phyloP scores from a whole-genome alignment of 2,888 invertebrate species.

The Aphrophora alni region DNA sequence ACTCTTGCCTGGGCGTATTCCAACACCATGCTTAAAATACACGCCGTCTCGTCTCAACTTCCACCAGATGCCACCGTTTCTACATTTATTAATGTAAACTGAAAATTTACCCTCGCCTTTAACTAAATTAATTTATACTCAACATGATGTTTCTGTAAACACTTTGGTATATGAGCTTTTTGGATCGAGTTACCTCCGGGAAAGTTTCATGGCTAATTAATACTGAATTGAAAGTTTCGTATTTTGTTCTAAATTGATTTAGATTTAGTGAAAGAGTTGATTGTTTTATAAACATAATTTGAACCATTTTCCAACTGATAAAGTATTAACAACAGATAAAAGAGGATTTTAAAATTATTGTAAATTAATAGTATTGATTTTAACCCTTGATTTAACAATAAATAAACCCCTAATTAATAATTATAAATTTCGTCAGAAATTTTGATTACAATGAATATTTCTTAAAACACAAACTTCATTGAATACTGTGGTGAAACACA shows the following conservation, averaged over 20 bases:
- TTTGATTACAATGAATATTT: no score
- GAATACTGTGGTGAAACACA: no score
- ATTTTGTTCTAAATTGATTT: neutral
- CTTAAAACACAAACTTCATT: no score
- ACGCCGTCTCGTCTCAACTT: neutral
- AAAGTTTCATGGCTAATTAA: neutral
- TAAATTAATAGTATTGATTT: no score
- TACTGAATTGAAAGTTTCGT: neutral
- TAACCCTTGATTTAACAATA: no score
- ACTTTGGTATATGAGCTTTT: neutral
- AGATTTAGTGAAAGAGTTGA: no score
- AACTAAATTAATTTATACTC: neutral
- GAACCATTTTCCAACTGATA: no score
- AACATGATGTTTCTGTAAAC: neutral
- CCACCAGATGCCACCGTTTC: slow-evolving; percentile 9
- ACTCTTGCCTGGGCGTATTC: neutral
- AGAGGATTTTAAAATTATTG: no score
- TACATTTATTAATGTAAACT: slow-evolving; percentile 9
- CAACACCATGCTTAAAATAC: slow-evolving; percentile 5
- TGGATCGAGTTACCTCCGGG: neutral
- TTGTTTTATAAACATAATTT: no score
- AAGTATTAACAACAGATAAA: no score
- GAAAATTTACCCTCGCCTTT: neutral
- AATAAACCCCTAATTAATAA: no score
- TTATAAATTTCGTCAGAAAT: no score